phyloP scores from a whole-genome alignment of 2,797 vertebrate genomes.

The Dermochelys coriacea region DNA sequence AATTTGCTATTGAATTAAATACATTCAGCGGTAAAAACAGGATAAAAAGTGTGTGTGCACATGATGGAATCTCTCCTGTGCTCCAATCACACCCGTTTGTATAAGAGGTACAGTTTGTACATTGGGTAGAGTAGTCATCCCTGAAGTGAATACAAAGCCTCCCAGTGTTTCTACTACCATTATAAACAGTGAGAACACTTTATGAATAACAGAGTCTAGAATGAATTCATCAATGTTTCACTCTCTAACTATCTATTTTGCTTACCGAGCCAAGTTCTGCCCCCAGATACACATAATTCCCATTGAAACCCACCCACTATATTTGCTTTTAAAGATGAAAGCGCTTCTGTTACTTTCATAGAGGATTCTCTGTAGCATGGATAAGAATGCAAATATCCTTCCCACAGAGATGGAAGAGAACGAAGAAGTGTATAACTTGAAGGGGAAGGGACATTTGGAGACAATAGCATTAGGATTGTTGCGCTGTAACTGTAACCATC shows the following conservation, averaged over 20 bases:
- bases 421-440: background rate
- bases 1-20: background rate
- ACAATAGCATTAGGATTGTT: background rate
- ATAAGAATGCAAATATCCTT: conserved; percentile 50
- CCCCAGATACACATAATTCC: conserved; percentile 55
- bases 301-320: conserved; percentile 55
- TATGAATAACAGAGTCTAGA: conserved; percentile 61
- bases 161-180: conserved; percentile 35
- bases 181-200: conserved; percentile 58
- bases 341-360: conserved; percentile 64
- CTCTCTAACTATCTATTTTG: conserved; percentile 59
- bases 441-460: background rate
- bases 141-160: conserved; percentile 45
- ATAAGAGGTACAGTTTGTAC: background rate
- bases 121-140: background rate
- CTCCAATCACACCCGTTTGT: background rate
- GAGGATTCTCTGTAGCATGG: conserved; percentile 36
- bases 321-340: conserved; percentile 72
- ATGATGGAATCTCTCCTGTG: background rate
- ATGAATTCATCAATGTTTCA: conserved; percentile 66
- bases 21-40: background rate
- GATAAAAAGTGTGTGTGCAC: background rate
- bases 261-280: conserved; percentile 57
- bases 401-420: conserved; percentile 31
- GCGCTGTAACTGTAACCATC: accelerated